Base-by-base conservation (phyloP, 2,797 vertebrate species). In the Potorous gilbertii region DNA sequence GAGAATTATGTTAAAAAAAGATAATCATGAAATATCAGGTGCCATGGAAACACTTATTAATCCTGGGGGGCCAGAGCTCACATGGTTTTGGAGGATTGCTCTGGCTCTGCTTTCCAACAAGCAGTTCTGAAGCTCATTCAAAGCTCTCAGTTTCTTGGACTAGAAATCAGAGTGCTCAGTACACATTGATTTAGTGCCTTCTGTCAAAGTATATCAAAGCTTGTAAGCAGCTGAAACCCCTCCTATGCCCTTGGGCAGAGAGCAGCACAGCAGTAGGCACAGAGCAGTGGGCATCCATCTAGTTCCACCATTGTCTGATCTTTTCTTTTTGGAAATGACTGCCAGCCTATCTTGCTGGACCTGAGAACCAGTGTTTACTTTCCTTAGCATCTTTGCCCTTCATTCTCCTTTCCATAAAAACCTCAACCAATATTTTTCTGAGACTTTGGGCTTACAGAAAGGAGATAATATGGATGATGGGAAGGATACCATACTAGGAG, bases 31-130 rank as follows among this genome's bases (percentile, higher is more conserved):
- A 97, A 52, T 92, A 96, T 92, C 97, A 95, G 95, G 93, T 92
- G 93, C 96, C 97, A 96, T 96, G 97, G 97, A 97, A 97, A 97
- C 96, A 96, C 93, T 97, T 96, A 95, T 94, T 96, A 95, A 95
- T 95, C 62, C 81, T 3, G 40, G 8, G 56, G 95, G 91, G 59
- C 92, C 90, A 81, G 74, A 0, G 14, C 93, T 93, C 66, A 0
- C 0, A 62, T 0, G 34, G 91, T 81, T 56, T 95, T 5, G 1
- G 56, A 46, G 90, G 91, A 91, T 59, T 9, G 62, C 93, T 94
- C 40, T 34, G 87, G 94, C 95, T 97, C 92, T 0, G 14, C 52
- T 24, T 1, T 89, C 54, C 95, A 94, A 91, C 96, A 96, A 95
- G 97, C 90, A 93, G 95, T 94, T 93, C 91, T 91, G 95, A 95